Conservation (phyloP, 2,113 vertebrate species). For the Lophotis ruficrista region DNA sequence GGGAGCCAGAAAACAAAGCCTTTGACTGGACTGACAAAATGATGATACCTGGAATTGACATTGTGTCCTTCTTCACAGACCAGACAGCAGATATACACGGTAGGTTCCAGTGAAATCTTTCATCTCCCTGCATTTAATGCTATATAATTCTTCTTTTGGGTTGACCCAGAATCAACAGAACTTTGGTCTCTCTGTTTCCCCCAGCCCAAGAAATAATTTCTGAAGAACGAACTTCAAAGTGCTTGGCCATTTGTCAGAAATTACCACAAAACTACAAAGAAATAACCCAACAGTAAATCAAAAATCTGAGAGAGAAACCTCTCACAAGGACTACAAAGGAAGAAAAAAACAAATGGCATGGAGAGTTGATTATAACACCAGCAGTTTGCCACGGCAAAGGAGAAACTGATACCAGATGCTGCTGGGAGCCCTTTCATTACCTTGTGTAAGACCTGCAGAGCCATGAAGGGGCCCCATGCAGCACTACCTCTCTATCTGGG, state of each 20-base stretch:
- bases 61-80: background rate
- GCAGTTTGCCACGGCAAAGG: slow-evolving; percentile 43
- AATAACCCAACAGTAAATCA: slow-evolving; percentile 46
- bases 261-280: slow-evolving; percentile 47
- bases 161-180: background rate
- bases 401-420: slow-evolving; percentile 70
- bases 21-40: background rate
- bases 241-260: slow-evolving; percentile 17
- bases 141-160: background rate
- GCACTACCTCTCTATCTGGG: background rate
- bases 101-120: background rate
- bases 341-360: slow-evolving; percentile 30
- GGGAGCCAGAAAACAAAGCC: background rate
- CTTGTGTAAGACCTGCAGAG: slow-evolving; percentile 37
- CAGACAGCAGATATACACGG: background rate
- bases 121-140: background rate
- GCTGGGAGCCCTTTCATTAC: slow-evolving; percentile 55
- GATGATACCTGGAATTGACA: background rate
- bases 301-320: slow-evolving; percentile 39
- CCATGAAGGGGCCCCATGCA: slow-evolving; percentile 20
- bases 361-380: slow-evolving; percentile 60
- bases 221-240: slow-evolving; percentile 2
- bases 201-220: background rate
- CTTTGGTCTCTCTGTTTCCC: background rate
- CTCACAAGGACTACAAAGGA: slow-evolving; percentile 51